Evolutionary conservation across 2,888 invertebrate genomes (phyloP).

Genomic region (Andricus curvator): DNA sequence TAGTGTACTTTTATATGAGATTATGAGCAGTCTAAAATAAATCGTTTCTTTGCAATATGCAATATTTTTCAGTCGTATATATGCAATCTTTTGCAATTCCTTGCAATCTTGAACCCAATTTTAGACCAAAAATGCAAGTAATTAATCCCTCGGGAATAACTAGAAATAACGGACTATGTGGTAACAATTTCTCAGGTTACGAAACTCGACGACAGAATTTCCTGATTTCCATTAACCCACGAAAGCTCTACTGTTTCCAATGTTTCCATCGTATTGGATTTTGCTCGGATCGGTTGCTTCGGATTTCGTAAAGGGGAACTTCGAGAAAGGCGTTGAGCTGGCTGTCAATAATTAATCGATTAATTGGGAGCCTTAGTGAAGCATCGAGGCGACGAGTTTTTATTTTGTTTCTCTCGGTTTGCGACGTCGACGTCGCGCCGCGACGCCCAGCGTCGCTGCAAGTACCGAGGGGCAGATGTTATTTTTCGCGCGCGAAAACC

Average conservation of each 20-base stretch:
- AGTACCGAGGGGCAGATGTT: not conserved
- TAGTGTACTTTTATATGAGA: too few species aligned
- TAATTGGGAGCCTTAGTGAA: not conserved
- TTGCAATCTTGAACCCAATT: too few species aligned
- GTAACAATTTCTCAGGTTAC: conserved; percentile 8
- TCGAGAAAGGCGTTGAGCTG: conserved; percentile 11
- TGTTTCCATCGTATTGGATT: conserved; percentile 25
- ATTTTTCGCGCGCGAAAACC: not conserved
- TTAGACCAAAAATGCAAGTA: too few species aligned
- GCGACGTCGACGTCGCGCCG: not conserved
- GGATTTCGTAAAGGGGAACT: not conserved
- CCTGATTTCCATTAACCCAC: conserved; percentile 20
- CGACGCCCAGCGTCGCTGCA: not conserved
- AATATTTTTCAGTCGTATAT: too few species aligned
- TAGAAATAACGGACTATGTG: not conserved
- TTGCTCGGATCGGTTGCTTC: not conserved
- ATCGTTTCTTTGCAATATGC: too few species aligned
- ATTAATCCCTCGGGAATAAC: not conserved
- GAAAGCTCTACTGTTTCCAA: conserved; percentile 26
- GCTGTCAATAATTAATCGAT: conserved; percentile 38
- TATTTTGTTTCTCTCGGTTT: not conserved
- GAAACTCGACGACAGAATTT: conserved; percentile 16
- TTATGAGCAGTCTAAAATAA: too few species aligned
- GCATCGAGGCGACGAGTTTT: not conserved
- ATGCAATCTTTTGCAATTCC: too few species aligned